phyloP scores from a whole-genome alignment of 2,888 invertebrate species.

The Eucriotettix oculatus region DNA sequence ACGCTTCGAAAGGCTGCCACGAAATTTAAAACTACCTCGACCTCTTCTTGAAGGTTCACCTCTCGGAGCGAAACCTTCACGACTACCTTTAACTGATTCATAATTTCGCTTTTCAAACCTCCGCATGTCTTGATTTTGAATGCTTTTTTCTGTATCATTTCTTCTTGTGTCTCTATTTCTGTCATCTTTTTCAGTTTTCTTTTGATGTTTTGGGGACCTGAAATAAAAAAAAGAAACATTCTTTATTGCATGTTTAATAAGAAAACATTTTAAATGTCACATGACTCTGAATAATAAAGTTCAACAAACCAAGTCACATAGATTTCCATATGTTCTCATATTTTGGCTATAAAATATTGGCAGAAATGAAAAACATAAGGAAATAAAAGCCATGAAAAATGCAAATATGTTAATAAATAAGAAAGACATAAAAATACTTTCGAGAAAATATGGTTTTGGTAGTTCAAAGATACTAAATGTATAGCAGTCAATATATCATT shows the following conservation, averaged over 20 bases:
- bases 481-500: no score
- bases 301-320: neutral
- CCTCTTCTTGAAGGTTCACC: slow-evolving; percentile 82
- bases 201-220: slow-evolving; percentile 12
- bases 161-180: slow-evolving; percentile 32
- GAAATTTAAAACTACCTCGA: slow-evolving; percentile 38
- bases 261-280: neutral
- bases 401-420: no score
- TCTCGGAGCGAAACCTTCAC: slow-evolving; percentile 67
- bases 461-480: no score
- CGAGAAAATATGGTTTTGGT: no score
- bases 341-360: neutral
- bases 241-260: neutral
- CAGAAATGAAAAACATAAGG: neutral
- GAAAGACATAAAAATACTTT: no score
- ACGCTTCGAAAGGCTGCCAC: slow-evolving; percentile 36
- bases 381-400: neutral
- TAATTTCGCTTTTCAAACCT: slow-evolving; percentile 7
- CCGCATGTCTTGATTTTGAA: slow-evolving; percentile 3
- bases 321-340: neutral
- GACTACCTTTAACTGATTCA: slow-evolving; percentile 32
- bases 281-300: neutral
- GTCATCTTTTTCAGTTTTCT: slow-evolving; percentile 33
- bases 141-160: slow-evolving; percentile 8
- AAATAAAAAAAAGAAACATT: neutral